Conservation (phyloP, 1,140 invertebrate genomes). For the Spodoptera litura region DNA sequence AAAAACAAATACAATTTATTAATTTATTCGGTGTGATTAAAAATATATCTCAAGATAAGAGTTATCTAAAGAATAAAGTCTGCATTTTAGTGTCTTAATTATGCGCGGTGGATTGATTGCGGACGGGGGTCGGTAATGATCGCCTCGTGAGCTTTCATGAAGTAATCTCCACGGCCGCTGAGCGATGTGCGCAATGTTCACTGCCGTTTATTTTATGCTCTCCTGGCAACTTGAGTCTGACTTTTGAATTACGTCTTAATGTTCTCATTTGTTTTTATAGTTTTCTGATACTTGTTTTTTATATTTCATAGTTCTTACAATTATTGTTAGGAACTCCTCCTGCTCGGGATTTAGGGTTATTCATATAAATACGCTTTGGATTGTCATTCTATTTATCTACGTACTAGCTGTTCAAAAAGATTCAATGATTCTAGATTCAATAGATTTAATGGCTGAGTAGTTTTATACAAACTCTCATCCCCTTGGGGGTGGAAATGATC, state of each 20-base stretch:
- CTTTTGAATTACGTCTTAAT: constrained; percentile 10
- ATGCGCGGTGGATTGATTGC: constrained; percentile 68
- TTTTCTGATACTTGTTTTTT: too few relatives aligned
- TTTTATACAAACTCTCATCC: too few relatives aligned
- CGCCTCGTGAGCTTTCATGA: constrained; percentile 68
- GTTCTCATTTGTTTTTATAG: not conserved
- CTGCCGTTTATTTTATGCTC: constrained; percentile 32
- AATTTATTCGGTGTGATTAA: constrained; percentile 14
- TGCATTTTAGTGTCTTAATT: constrained; percentile 66
- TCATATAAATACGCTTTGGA: too few relatives aligned
- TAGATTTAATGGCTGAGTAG: too few relatives aligned
- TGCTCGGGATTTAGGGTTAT: too few relatives aligned
- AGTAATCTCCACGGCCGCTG: constrained; percentile 61
- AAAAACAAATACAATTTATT: too few relatives aligned
- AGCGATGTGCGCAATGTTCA: constrained; percentile 57
- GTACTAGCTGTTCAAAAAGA: too few relatives aligned
- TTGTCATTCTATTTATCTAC: too few relatives aligned
- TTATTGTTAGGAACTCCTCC: too few relatives aligned
- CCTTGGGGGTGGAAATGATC: too few relatives aligned
- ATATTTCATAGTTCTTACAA: too few relatives aligned
- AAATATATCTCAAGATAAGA: constrained; percentile 41
- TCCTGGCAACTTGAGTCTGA: constrained; percentile 5
- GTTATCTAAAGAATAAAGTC: constrained; percentile 41
- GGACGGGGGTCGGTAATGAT: constrained; percentile 67
- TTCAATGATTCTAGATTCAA: too few relatives aligned